Evolutionary conservation across 2,113 vertebrate species (phyloP).

Genomic region (Dryoscopus gambensis): DNA sequence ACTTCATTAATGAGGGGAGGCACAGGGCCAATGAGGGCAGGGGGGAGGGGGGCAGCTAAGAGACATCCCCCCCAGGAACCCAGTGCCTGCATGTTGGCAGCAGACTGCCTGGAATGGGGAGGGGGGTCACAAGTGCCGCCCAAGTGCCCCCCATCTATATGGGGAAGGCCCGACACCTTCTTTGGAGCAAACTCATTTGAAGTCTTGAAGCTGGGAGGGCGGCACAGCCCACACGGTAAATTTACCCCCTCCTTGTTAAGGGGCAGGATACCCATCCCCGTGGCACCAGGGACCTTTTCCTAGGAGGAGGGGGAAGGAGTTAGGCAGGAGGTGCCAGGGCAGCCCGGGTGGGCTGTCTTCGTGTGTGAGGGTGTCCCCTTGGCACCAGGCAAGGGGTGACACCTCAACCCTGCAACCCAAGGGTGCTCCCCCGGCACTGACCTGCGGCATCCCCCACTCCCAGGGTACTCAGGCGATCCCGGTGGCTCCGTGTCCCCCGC

Average conservation of each 20-base stretch:
- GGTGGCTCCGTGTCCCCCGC: rapidly evolving
- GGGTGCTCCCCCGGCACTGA: neutral
- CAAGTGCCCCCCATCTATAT: rapidly evolving
- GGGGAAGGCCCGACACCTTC: too few species aligned
- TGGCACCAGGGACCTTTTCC: neutral
- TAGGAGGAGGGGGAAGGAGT: neutral
- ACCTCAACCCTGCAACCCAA: too few species aligned
- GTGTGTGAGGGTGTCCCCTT: rapidly evolving
- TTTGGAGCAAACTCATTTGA: neutral
- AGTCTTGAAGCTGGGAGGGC: neutral
- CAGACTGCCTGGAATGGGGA: rapidly evolving
- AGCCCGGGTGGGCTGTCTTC: neutral
- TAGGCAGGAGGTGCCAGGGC: neutral
- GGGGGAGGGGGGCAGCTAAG: neutral
- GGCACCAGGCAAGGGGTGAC: neutral
- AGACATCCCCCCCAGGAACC: neutral
- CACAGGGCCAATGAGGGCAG: neutral
- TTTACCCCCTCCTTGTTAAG: neutral
- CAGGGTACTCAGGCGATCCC: neutral
- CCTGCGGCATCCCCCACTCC: neutral
- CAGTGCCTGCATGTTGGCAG: neutral
- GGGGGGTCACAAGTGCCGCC: rapidly evolving
- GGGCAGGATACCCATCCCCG: rapidly evolving
- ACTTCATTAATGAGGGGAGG: constrained; percentile 9
- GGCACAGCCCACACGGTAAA: neutral